Evolutionary conservation across 1,140 invertebrate species (phyloP).

Genomic region (Drosophila sturtevanti): DNA sequence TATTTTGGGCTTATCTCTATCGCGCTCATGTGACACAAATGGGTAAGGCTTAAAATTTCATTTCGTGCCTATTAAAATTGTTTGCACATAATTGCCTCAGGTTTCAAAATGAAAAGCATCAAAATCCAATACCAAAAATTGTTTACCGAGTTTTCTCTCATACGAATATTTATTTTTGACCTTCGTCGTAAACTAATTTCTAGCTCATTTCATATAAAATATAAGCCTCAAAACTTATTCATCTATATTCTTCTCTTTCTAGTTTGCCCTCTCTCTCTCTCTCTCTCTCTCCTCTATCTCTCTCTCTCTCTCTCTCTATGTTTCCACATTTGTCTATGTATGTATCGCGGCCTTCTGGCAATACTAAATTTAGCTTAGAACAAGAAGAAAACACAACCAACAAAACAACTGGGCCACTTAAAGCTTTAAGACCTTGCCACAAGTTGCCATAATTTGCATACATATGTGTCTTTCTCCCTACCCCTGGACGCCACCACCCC

Average conservation of each 20-base stretch:
- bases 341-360: conserved; percentile 49
- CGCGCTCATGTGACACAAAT: conserved; percentile 44
- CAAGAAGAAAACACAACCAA: conserved; percentile 30
- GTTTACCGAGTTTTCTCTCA: conserved; percentile 18
- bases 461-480: background rate
- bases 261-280: background rate
- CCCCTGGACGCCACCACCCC: too few relatives aligned
- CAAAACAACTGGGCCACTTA: conserved; percentile 41
- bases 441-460: conserved; percentile 52
- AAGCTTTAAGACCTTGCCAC: conserved; percentile 36
- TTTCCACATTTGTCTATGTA: too few relatives aligned
- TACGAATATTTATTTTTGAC: conserved; percentile 24
- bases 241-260: background rate
- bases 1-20: conserved; percentile 37
- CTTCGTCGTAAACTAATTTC: conserved; percentile 75
- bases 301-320: conserved; percentile 8
- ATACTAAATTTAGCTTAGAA: conserved; percentile 64
- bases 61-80: conserved; percentile 63
- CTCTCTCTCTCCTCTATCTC: background rate
- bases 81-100: conserved; percentile 48
- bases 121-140: conserved; percentile 20
- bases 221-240: conserved; percentile 9
- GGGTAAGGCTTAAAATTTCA: conserved; percentile 61
- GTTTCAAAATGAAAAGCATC: background rate
- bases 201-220: conserved; percentile 64